Conservation (phyloP, 2,797 vertebrate species). For the Hoplostethus mediterraneus region DNA sequence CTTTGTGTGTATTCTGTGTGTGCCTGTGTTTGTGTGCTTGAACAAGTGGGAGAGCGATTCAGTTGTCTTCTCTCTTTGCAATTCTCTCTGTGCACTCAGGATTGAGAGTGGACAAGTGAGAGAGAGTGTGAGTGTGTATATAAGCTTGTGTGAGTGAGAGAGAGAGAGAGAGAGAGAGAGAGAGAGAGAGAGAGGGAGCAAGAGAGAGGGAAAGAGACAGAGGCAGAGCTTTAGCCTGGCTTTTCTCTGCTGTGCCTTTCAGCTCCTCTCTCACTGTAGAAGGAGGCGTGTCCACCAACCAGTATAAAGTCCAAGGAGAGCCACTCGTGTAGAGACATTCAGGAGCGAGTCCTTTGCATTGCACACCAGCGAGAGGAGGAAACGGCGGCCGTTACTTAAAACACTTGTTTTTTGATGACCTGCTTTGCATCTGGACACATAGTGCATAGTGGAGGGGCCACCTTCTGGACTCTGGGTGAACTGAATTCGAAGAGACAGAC, state of each 20-base stretch:
- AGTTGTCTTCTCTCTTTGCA: conserved; percentile 35
- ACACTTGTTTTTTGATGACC: conserved; percentile 58
- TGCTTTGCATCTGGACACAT: conserved; percentile 60
- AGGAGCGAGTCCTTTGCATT: conserved; percentile 69
- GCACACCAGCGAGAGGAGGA: conserved; percentile 66
- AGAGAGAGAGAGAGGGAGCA: conserved; percentile 29
- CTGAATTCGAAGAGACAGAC: conserved; percentile 41
- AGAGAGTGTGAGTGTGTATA: conserved; percentile 44
- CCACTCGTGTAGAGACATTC: conserved; percentile 76
- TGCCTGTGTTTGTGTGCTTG: conserved; percentile 20
- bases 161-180: conserved; percentile 54
- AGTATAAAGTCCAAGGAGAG: conserved; percentile 85
- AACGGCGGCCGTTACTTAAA: conserved; percentile 60
- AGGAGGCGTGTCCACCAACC: conserved; percentile 83
- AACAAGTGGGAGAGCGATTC: conserved; percentile 50
- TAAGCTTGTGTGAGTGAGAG: conserved; percentile 59
- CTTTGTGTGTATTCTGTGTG: conserved; percentile 3
- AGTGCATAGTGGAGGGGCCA: conserved; percentile 20
- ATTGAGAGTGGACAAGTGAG: conserved; percentile 60
- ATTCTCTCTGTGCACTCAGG: conserved; percentile 57
- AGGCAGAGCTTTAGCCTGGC: conserved; percentile 73
- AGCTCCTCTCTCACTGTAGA: conserved; percentile 77
- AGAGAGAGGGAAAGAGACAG: conserved; percentile 36
- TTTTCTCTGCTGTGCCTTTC: conserved; percentile 79
- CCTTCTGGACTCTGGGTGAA: conserved; percentile 42